Evolutionary conservation across 2,888 invertebrate species (phyloP).

Genomic region (Magallana nippona): DNA sequence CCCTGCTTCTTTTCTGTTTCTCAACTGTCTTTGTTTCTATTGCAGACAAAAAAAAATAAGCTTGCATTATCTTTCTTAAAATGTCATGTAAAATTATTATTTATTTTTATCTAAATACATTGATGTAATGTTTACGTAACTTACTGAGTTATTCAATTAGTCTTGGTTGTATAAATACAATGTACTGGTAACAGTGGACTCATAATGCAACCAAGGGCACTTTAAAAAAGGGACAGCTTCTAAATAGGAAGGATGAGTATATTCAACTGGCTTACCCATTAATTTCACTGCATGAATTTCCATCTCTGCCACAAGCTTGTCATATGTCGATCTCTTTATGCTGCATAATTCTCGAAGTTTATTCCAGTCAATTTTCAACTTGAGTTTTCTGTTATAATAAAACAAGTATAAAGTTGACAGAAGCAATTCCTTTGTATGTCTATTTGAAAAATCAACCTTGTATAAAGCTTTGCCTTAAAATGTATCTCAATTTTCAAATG

Average conservation of each 20-base stretch:
- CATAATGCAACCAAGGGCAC: too few relatives aligned
- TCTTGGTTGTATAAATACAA: too few relatives aligned
- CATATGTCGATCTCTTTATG: slow-evolving; percentile 68
- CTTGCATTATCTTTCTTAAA: neutral
- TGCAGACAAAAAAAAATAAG: slow-evolving; percentile 22
- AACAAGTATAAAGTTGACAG: neutral
- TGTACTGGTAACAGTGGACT: too few relatives aligned
- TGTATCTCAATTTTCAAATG: neutral
- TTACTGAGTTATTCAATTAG: too few relatives aligned
- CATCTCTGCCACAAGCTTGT: slow-evolving; percentile 66
- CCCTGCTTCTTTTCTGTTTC: slow-evolving; percentile 51
- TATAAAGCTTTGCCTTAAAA: neutral
- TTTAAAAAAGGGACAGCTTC: too few relatives aligned
- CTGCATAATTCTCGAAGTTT: slow-evolving; percentile 69
- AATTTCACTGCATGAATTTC: slow-evolving; percentile 61
- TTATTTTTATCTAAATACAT: neutral
- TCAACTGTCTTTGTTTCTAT: slow-evolving; percentile 42
- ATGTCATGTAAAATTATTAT: neutral
- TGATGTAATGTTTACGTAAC: neutral
- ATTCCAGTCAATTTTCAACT: slow-evolving; percentile 66
- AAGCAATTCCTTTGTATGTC: neutral
- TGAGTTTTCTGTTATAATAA: slow-evolving; percentile 56
- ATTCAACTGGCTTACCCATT: slow-evolving; percentile 51
- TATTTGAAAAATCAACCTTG: neutral
- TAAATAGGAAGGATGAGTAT: neutral